Evolutionary conservation across 1,140 invertebrate genomes (phyloP), one percentile per base, ranked within the genome.

Genomic region (Drosophila arizonae): DNA sequence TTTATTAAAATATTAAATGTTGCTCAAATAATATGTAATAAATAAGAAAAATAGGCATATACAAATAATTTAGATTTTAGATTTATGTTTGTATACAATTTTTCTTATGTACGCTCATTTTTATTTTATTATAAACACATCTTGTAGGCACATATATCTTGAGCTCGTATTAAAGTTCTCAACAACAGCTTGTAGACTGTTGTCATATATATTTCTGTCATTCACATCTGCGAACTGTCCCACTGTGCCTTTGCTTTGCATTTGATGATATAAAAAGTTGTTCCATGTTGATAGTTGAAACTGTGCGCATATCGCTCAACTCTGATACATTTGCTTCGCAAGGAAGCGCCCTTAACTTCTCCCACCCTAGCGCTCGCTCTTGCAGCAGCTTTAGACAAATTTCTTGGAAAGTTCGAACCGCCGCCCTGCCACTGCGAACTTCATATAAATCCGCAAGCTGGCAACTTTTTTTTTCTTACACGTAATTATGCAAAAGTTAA

Each of bases 401-500:
- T 76, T 48, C 65, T 67, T 77, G 51, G 64, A 69, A 69, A 84
- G 55, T 76, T 79, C 67, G 56, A 46, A 26, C 43, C 65, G 8
- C 11, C 50, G 17, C 9, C 39, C 63, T 15, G 13, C 46, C 17
- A 3, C 11, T 2, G 9, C 26, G 43, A 79, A 60, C 56, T 72
- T 33, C n/a, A 68, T 15, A 55, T 2, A 46, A 65, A 65, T 55
- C 30, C 26, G 28, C 51, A 45, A 50, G 41, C 21, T 41, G 48
- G 30, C 45, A 72, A 72, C 21, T 24, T 54, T 65, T 70, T 66
- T 67, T 68, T 87, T 74, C 69, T 82, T 88, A 82, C 79, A 71
- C 84, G 64, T 82, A 87, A 87, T 87, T 87, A 88, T 87, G 79
- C 82, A 82, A 77, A 88, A 87, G 79, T 87, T 87, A 88, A 87